Evolutionary conservation across 1,140 invertebrate species (phyloP).

Genomic region (Mya arenaria): DNA sequence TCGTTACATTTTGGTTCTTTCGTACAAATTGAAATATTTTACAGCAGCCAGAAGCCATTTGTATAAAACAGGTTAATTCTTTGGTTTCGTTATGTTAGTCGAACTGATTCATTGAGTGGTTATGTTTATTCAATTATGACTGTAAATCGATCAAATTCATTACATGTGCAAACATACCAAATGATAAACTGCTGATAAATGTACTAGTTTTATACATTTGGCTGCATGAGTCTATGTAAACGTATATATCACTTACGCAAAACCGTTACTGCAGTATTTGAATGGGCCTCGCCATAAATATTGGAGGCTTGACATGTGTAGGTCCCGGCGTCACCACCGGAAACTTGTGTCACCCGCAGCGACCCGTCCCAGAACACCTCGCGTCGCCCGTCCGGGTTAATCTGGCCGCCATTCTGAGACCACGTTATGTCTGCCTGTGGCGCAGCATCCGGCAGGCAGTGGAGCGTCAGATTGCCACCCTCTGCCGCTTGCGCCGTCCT

Average conservation of each 20-base stretch:
- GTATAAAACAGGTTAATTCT: too few species aligned
- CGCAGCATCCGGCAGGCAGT: constrained; percentile 96
- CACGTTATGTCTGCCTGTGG: constrained; percentile 93
- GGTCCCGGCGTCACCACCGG: constrained; percentile 72
- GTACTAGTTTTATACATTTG: too few species aligned
- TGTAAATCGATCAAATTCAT: too few species aligned
- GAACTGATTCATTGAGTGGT: too few species aligned
- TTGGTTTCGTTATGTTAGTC: too few species aligned
- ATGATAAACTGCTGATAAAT: too few species aligned
- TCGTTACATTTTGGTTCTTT: too few species aligned
- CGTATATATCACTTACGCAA: background rate
- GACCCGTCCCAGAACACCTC: constrained; percentile 70
- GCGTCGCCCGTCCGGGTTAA: constrained; percentile 82
- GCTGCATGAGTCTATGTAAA: background rate
- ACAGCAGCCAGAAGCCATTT: too few species aligned
- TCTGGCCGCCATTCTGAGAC: constrained; percentile 93
- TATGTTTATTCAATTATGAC: too few species aligned
- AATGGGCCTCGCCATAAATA: constrained; percentile 50
- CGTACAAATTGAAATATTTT: too few species aligned
- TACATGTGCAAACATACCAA: too few species aligned
- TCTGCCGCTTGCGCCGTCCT: constrained; percentile 94
- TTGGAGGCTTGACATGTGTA: constrained; percentile 80
- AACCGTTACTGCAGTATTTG: constrained; percentile 44
- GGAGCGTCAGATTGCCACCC: constrained; percentile 94
- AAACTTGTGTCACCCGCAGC: constrained; percentile 72